phyloP scores from a whole-genome alignment of 2,888 invertebrate genomes.

The Dicycla oo region DNA sequence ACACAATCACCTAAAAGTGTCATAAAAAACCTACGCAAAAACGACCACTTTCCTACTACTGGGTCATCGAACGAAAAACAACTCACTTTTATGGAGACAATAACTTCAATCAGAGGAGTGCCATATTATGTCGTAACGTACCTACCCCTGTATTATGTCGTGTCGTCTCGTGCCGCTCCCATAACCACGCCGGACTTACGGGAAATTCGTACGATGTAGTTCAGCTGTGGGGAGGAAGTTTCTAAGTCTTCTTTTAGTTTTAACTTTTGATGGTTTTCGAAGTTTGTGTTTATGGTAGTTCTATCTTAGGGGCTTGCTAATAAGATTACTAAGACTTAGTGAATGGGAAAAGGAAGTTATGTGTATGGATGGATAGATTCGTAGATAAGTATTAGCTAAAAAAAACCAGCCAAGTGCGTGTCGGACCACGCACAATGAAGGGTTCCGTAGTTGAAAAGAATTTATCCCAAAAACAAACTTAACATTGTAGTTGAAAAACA shows the following conservation, averaged over 20 bases:
- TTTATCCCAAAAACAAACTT: too few relatives aligned
- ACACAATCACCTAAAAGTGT: constrained; percentile 19
- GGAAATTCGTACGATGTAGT: constrained; percentile 31
- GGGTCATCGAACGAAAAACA: constrained; percentile 50
- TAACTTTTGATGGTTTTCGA: constrained; percentile 40
- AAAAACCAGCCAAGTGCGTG: too few relatives aligned
- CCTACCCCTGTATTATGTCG: constrained; percentile 26
- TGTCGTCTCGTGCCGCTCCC: constrained; percentile 39
- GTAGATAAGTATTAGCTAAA: not conserved
- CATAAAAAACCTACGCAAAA: not conserved
- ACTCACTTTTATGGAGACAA: constrained; percentile 42
- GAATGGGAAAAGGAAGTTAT: not conserved
- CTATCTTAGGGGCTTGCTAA: constrained; percentile 4
- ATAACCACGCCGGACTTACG: constrained; percentile 43
- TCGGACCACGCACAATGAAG: too few relatives aligned
- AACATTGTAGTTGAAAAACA: too few relatives aligned
- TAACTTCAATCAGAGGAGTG: constrained; percentile 62
- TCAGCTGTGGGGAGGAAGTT: constrained; percentile 35
- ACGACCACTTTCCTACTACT: constrained; percentile 4
- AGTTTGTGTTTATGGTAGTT: constrained; percentile 40
- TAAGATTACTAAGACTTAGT: constrained; percentile 10
- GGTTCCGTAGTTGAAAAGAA: too few relatives aligned
- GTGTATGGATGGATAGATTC: not conserved
- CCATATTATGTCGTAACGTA: constrained; percentile 55
- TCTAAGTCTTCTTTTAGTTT: constrained; percentile 39